Conservation (phyloP, 1,140 invertebrate genomes). For the Hylaeus volcanicus region DNA sequence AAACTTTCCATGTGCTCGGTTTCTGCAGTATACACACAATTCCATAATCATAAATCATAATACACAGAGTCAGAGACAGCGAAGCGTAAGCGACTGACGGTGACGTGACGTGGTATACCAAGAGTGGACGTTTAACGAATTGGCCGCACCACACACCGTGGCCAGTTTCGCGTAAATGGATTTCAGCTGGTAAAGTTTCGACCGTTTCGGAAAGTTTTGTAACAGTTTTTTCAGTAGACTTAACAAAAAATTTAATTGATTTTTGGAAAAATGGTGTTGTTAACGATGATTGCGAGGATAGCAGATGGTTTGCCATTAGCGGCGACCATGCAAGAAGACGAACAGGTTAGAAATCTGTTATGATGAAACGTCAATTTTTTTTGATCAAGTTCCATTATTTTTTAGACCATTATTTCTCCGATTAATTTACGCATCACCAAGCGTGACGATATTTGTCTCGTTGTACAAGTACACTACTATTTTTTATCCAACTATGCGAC, state of each 20-base stretch:
- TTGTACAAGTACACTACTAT: background rate
- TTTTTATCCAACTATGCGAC: background rate
- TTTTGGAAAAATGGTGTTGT: conserved; percentile 90
- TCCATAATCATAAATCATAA: no score
- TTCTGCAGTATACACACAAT: no score
- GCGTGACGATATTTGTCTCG: background rate
- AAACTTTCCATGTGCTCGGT: no score
- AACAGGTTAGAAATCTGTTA: conserved; percentile 87
- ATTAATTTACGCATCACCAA: background rate
- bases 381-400: background rate
- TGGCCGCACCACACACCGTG: conserved; percentile 51
- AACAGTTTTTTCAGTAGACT: conserved; percentile 25
- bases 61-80: no score
- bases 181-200: conserved; percentile 33
- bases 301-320: conserved; percentile 97
- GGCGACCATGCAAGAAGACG: conserved; percentile 98
- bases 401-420: conserved; percentile 10
- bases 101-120: conserved; percentile 66
- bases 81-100: conserved; percentile 48
- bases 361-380: conserved; percentile 64
- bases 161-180: conserved; percentile 54
- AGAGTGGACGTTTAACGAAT: conserved; percentile 63
- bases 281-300: conserved; percentile 98
- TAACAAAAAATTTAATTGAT: conserved; percentile 14
- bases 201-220: background rate